Conservation (phyloP, 1,140 invertebrate genomes). For the Apis cerana region DNA sequence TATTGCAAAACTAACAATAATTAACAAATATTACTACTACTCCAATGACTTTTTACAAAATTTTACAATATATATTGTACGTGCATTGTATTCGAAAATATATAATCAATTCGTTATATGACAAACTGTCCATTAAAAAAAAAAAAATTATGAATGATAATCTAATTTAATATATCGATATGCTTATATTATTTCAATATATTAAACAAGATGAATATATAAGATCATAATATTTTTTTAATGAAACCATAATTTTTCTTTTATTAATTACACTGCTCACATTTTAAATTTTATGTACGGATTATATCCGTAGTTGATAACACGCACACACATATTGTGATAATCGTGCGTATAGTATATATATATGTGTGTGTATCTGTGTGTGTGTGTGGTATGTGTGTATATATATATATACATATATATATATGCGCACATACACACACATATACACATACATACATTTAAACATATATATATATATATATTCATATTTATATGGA, state of each 20-base stretch:
- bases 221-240: conserved; percentile 48
- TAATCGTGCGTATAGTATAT: background rate
- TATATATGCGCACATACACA: background rate
- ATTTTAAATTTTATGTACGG: conserved; percentile 50
- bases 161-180: conserved; percentile 21
- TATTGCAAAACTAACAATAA: conserved; percentile 21
- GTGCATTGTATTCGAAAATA: conserved; percentile 16
- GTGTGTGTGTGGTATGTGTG: conserved; percentile 20
- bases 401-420: conserved; percentile 27
- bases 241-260: conserved; percentile 48
- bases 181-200: conserved; percentile 23
- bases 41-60: conserved; percentile 26
- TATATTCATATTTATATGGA: conserved; percentile 35
- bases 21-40: conserved; percentile 44
- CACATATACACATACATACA: background rate
- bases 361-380: conserved; percentile 39
- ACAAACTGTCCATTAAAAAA: background rate
- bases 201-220: conserved; percentile 47
- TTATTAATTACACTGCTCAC: conserved; percentile 61
- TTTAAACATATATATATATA: background rate
- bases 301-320: conserved; percentile 54
- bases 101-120: conserved; percentile 16
- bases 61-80: conserved; percentile 26
- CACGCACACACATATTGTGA: conserved; percentile 2
- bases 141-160: background rate